Percentiles rank a stretch among this genome's conserved stretches.
These are phyloP conservation scores for Lepidocolaptes lacrymiger DNA, from an alignment of 2,797 vertebrate genomes.

Conservation along the genomic window DNA sequence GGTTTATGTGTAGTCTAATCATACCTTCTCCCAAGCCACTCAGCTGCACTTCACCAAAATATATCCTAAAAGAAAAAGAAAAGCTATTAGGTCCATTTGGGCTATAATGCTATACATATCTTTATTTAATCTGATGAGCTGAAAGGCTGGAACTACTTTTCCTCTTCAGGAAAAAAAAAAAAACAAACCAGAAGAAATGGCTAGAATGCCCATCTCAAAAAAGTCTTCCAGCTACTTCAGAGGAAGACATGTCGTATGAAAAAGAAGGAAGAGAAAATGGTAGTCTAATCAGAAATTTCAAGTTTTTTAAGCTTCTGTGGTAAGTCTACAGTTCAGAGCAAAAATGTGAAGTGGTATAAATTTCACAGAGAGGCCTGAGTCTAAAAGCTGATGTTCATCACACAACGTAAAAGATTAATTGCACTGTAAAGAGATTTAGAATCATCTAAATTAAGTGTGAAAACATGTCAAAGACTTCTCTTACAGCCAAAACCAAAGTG, in stretches of 20 bases:
- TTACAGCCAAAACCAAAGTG: not conserved
- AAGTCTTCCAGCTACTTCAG: not conserved
- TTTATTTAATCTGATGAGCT: not conserved
- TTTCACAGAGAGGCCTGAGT: not conserved
- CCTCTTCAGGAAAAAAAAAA: not conserved
- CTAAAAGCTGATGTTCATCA: not conserved
- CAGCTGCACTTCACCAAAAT: constrained; percentile 97
- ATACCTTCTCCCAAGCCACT: constrained; percentile 95
- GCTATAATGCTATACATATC: not conserved
- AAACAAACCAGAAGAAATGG: not conserved
- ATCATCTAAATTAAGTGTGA: not conserved
- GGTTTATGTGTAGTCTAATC: not conserved
- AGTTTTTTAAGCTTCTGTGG: not conserved
- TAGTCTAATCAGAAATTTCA: not conserved
- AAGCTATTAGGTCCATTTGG: not conserved
- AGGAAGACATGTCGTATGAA: not conserved
- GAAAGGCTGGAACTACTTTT: not conserved
- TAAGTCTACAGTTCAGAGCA: not conserved
- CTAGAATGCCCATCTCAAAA: not conserved
- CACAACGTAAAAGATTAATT: not conserved
- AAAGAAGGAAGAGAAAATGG: not conserved
- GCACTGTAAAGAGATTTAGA: not conserved
- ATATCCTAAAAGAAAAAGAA: constrained; percentile 84
- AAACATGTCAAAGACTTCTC: not conserved
- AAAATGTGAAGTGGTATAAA: not conserved